Evolutionary conservation across 2,113 vertebrate species (phyloP), one percentile per base, ranked within the genome.

Genomic region (Plotosus lineatus): DNA sequence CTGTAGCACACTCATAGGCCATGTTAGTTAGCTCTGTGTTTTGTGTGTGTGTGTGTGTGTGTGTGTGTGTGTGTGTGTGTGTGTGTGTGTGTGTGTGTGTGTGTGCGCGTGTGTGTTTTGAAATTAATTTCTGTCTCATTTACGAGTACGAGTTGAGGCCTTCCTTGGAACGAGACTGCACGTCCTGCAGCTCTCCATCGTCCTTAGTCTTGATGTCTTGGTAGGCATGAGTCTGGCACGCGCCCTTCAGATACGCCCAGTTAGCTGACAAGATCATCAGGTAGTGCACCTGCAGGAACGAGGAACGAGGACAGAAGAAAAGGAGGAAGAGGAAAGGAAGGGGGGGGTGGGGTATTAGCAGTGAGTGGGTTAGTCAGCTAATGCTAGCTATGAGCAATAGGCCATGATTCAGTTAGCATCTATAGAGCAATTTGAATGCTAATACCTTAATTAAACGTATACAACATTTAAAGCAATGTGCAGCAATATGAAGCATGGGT

Each of bases 131-230:
- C 75, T 15, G 82, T 60, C 86, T 75, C 63, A 77, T 89, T 96
- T 98, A 99, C 95, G 96, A 98, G 92, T 98, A 99, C 90, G 97
- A 98, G 95, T 98, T 98, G 93, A 98, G 96, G 93, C 97, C 96
- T 89, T 99, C 97, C 96, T 99, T 99, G 90, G 97, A 98, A 85
- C 96, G 96, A 83, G 97, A 97, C 94, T 98, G 97, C 86, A 97
- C 97, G 91, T 98, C 97, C 90, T 95, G 95, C 91, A 98, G 94
- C 85, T 99, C 97, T 88, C 96, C 96, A 89, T 99, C 97, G 89
- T 99, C 97, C 94, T 97, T 98, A 93, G 95, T 96, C 96, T 98
- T 98, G 95, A 98, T 97, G 95, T 97, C 97, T 85, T 98, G 97
- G 95, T 98, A 98, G 90, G 95, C 96, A 91, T 98, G 97, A 90